Evolutionary conservation across 2,888 invertebrate genomes (phyloP).

Genomic region (Spilosoma lubricipeda): DNA sequence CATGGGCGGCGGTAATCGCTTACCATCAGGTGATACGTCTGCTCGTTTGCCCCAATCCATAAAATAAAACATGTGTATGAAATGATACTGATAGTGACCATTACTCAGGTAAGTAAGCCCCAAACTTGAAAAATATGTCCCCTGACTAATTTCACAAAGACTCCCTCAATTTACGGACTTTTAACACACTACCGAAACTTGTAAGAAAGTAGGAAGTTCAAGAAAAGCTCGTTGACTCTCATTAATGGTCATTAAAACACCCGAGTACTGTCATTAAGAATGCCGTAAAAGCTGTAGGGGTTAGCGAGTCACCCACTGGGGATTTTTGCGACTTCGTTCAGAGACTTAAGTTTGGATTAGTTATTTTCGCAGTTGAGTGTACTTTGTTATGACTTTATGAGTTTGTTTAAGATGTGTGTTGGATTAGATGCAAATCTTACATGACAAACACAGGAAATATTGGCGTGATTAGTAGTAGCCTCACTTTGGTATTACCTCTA

Average conservation of each 20-base stretch:
- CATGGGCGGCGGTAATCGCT: too few species aligned
- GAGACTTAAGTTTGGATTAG: conserved; percentile 30
- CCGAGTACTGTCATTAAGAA: conserved; percentile 60
- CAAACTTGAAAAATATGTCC: conserved; percentile 12
- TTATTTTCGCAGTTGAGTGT: conserved; percentile 37
- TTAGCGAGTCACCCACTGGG: conserved; percentile 55
- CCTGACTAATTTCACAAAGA: conserved; percentile 18
- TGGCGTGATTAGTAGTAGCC: neutral
- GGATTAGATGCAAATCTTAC: neutral
- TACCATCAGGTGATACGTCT: too few species aligned
- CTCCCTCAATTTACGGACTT: conserved; percentile 13
- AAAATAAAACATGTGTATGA: neutral
- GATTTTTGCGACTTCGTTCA: conserved; percentile 52
- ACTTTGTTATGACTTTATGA: conserved; percentile 39
- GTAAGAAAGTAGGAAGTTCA: conserved; percentile 63
- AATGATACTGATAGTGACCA: neutral
- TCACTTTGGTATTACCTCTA: neutral
- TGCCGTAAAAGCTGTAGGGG: conserved; percentile 59
- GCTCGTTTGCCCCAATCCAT: too few species aligned
- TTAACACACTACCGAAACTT: conserved; percentile 26
- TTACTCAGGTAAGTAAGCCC: neutral
- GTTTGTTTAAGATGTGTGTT: conserved; percentile 21
- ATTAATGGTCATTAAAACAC: conserved; percentile 75
- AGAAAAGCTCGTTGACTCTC: conserved; percentile 68
- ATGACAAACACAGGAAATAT: neutral